Base-by-base conservation (phyloP, 2,797 vertebrate genomes). In the Eulemur coronatus region DNA sequence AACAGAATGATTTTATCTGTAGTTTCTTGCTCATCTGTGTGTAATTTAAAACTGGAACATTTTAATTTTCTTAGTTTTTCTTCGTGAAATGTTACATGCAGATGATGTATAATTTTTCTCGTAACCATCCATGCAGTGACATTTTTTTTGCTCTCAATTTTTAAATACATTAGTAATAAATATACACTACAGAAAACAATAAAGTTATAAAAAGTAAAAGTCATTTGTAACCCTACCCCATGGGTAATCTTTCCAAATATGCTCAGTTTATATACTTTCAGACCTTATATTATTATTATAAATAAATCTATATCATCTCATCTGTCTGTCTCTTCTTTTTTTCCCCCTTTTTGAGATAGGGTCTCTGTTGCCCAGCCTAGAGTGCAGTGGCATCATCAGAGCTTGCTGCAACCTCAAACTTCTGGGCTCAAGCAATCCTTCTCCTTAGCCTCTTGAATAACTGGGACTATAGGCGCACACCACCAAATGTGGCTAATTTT, bases 31-130 rank as follows among this genome's bases (percentile, higher is more conserved):
- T 92, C 43, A 79, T 91, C 5, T 75, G 11, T 65, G 22, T 88
- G 7, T 33, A n/a, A 95, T 81, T 95, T 94, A 91, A 96, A 94
- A 82, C 41, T 33, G 8, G 38, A 80, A 79, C 35, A 78, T 87
- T 93, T 84, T 24, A 70, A 78, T 93, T 95, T 91, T 87, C n/a
- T 82, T 84, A 70, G n/a, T 50, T 91, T 94, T 93, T 84, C 35
- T 70, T 84, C 72, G 50, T 70, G 50, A 86, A 75, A 65, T 73
- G 22, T 76, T 76, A 79, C n/a, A 69, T 79, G 33, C 10, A 48
- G 84, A 70, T 43, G 20, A 46, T 81, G 5, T 48, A 5, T 91
- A 70, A 33, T 78, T 69, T 69, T 95, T 87, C 70, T 96, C 84
- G 5, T 67, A 89, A 65, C 14, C 17, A 41, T 48, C 15, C 46